Evolutionary conservation across 2,797 vertebrate species (phyloP).

Genomic region (Etheostoma perlongum): DNA sequence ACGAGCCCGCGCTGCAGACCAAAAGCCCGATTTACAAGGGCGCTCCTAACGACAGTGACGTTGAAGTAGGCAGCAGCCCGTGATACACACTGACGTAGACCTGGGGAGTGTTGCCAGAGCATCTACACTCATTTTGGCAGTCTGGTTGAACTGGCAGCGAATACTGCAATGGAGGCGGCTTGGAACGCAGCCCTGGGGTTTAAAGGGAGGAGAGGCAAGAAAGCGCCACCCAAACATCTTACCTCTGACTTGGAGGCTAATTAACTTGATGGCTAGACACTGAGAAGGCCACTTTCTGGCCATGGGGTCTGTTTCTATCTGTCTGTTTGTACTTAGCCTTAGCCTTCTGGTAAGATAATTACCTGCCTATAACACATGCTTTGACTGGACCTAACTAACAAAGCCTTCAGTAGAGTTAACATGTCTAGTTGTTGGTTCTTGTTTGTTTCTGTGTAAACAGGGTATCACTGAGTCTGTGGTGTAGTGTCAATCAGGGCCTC

Average conservation of each 20-base stretch:
- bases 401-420: not conserved
- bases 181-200: conserved; percentile 41
- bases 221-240: conserved; percentile 59
- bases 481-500: conserved; percentile 21
- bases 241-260: conserved; percentile 73
- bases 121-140: conserved; percentile 36
- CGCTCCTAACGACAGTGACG: conserved; percentile 72
- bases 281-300: conserved; percentile 33
- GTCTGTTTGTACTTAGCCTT: conserved; percentile 53
- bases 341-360: conserved; percentile 38
- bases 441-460: conserved; percentile 43
- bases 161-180: conserved; percentile 42
- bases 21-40: conserved; percentile 82
- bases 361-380: conserved; percentile 41
- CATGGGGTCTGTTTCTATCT: conserved; percentile 43
- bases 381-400: conserved; percentile 53
- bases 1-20: conserved; percentile 66
- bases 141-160: conserved; percentile 6
- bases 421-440: not conserved
- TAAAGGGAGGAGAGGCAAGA: conserved; percentile 54
- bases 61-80: conserved; percentile 74
- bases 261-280: conserved; percentile 65
- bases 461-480: conserved; percentile 39
- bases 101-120: conserved; percentile 30
- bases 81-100: conserved; percentile 58